Evolutionary conservation across 2,888 invertebrate species (phyloP).

Genomic region (Auanema freiburgensis): DNA sequence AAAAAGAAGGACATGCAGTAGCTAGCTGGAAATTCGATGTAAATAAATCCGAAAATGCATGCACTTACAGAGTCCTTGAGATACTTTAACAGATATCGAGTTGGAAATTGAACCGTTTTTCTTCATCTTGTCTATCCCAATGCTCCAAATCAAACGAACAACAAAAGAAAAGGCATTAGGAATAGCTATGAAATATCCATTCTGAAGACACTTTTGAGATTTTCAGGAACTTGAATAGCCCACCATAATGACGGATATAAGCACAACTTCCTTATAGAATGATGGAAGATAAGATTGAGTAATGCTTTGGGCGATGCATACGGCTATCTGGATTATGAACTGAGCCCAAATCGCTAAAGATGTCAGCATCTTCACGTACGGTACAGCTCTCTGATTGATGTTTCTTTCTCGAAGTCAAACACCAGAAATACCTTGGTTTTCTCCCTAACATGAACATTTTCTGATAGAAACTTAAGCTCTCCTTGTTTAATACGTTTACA

Average conservation of each 20-base stretch:
- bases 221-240: background rate
- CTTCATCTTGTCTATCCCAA: slow-evolving; percentile 5
- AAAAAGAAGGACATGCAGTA: slow-evolving; percentile 2
- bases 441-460: slow-evolving; percentile 12
- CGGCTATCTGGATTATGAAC: slow-evolving; percentile 9
- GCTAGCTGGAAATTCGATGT: slow-evolving; percentile 4
- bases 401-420: background rate
- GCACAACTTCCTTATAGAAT: slow-evolving; percentile 13
- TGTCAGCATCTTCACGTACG: slow-evolving; percentile 2
- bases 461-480: slow-evolving; percentile 7
- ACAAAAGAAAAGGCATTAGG: slow-evolving; percentile 11
- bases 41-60: background rate
- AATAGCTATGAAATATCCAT: slow-evolving; percentile 14
- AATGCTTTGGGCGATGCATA: background rate
- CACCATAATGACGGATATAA: slow-evolving; percentile 13
- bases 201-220: slow-evolving; percentile 5
- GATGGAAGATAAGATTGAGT: slow-evolving; percentile 11
- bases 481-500: background rate
- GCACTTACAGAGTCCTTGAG: slow-evolving; percentile 10
- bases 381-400: background rate
- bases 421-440: slow-evolving; percentile 4
- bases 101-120: background rate
- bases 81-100: slow-evolving; percentile 4
- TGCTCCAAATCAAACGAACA: slow-evolving; percentile 8
- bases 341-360: slow-evolving; percentile 9